A percentile compares a stretch with the other conserved stretches of the same genome.
Evolutionary conservation across 23 tunicate species (phyloP).

Genomic region (Trididemnum nubilum): DNA sequence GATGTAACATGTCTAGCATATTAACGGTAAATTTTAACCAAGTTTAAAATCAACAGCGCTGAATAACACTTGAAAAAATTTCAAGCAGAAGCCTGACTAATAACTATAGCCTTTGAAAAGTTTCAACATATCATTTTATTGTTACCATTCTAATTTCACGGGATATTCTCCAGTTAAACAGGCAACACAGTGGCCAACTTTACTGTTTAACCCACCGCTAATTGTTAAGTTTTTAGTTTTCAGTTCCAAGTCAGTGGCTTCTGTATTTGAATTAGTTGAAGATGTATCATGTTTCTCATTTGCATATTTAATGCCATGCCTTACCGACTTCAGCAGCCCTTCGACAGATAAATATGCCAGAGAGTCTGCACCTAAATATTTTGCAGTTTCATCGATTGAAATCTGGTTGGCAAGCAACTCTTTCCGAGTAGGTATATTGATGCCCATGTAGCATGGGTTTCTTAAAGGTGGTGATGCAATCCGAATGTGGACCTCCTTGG

Average conservation of each 20-base stretch:
- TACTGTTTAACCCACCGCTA: not conserved
- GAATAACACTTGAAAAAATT: no score
- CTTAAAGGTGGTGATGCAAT: constrained; percentile 86
- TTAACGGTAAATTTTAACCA: no score
- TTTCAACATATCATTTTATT: no score
- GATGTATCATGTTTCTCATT: no score
- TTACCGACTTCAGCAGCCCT: constrained; percentile 60
- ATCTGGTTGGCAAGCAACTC: constrained; percentile 73
- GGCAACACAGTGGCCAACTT: constrained; percentile 75
- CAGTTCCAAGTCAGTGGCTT: no score
- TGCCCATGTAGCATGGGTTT: constrained; percentile 87
- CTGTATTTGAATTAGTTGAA: no score
- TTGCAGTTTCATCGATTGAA: constrained; percentile 47
- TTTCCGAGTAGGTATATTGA: constrained; percentile 72
- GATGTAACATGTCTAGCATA: no score
- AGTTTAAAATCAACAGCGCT: no score
- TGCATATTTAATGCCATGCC: constrained; percentile 38
- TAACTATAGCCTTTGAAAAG: no score
- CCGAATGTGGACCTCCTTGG: constrained; percentile 72
- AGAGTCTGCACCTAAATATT: constrained; percentile 65
- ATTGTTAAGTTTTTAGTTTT: no score
- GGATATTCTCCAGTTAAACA: constrained; percentile 85
- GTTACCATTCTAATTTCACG: constrained; percentile 66
- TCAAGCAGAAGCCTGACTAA: no score
- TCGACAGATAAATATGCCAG: constrained; percentile 61